A percentile compares a stretch with the other conserved stretches of the same genome.
phyloP scores from a whole-genome alignment of 2,888 invertebrate genomes.

The Scaptodrosophila latifasciaeformis region DNA sequence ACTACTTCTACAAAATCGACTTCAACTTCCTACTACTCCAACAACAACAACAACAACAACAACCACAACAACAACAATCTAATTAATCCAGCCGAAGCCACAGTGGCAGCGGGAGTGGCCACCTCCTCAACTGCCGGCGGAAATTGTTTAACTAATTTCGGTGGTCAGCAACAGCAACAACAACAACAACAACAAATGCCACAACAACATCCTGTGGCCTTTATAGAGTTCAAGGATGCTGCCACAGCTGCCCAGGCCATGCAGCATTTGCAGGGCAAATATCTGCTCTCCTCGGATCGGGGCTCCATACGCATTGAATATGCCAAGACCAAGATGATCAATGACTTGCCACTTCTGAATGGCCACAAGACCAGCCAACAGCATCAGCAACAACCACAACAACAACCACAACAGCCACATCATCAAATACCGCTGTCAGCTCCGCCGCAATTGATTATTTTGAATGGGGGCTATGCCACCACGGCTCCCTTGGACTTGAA shows the following conservation, averaged over 20 bases:
- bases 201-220: constrained; percentile 89
- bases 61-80: constrained; percentile 14
- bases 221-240: constrained; percentile 97
- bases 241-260: constrained; percentile 93
- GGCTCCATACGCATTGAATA: constrained; percentile 99
- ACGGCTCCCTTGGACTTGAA: constrained; percentile 25
- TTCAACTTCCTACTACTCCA: constrained; percentile 57
- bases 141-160: constrained; percentile 38
- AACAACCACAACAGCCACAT: constrained; percentile 28
- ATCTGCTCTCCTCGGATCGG: constrained; percentile 95
- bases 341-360: constrained; percentile 71
- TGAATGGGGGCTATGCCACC: constrained; percentile 51
- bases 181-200: constrained; percentile 28
- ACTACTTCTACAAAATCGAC: constrained; percentile 63
- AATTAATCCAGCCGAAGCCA: constrained; percentile 34
- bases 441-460: constrained; percentile 46
- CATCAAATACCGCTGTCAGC: constrained; percentile 27
- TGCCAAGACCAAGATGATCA: constrained; percentile 99
- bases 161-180: constrained; percentile 32
- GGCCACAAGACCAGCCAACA: constrained; percentile 27
- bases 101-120: constrained; percentile 30
- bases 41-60: constrained; percentile 28
- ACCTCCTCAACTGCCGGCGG: constrained; percentile 35
- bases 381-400: constrained; percentile 24
- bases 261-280: constrained; percentile 95